These are phyloP conservation scores for Pelochelys cantorii DNA, from an alignment of 2,797 vertebrate species.

Conservation along the genomic window DNA sequence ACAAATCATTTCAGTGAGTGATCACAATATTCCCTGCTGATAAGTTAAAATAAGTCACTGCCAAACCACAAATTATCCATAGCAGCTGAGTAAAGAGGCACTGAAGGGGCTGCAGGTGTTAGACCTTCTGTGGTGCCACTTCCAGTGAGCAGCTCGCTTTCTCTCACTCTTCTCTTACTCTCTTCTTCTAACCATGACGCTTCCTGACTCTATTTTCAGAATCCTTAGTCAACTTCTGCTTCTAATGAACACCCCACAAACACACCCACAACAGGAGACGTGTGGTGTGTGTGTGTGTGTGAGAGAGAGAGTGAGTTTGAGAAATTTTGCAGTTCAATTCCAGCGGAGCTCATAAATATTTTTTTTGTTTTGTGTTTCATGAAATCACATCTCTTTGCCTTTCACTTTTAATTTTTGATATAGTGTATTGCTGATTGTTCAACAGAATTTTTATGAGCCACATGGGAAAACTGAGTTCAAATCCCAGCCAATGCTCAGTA, in stretches of 20 bases:
- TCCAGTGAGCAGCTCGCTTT: neutral
- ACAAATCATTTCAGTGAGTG: neutral
- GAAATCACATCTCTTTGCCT: neutral
- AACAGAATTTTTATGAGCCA: neutral
- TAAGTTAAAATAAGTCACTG: neutral
- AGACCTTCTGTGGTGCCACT: neutral
- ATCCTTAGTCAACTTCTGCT: neutral
- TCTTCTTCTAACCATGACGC: neutral
- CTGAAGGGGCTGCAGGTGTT: neutral
- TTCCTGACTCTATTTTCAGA: slow-evolving; percentile 12
- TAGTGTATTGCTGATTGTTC: neutral
- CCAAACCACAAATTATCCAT: neutral
- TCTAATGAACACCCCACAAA: neutral
- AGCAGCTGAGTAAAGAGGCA: neutral
- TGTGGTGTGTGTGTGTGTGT: neutral
- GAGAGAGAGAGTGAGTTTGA: too few species aligned
- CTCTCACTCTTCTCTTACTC: neutral
- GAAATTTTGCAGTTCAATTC: neutral
- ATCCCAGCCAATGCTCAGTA: neutral
- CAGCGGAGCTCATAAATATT: neutral
- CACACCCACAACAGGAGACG: neutral
- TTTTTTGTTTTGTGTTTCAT: neutral
- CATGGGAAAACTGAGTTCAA: neutral
- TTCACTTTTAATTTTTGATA: neutral
- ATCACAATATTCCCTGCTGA: neutral